Base-by-base conservation (phyloP, 1,140 invertebrate species). In the Sminthurinus signatus region DNA sequence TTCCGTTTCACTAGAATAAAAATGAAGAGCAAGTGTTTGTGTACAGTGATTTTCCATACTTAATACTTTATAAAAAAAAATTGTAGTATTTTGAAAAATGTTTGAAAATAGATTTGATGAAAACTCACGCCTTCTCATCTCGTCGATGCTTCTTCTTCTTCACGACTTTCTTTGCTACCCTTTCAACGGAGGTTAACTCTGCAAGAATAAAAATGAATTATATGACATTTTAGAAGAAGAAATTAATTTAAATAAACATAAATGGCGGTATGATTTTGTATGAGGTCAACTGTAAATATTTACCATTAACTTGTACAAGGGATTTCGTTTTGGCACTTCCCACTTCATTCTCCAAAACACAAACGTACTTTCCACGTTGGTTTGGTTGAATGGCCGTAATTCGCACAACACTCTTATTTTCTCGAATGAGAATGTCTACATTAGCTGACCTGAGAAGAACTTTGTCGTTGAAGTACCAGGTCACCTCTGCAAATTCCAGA, bases 391-490 rank as follows among this genome's bases (percentile, higher is more conserved):
- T 84, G 73, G 83, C 82, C 46, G 81, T 77, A 64, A 94, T 86
- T n/a, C 81, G 85, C 60, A 89, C 83, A 21, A 80, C 80, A 2
- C 89, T 86, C 74, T 82, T 86, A 56, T 86, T 84, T 60, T 90
- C 84, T 75, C 86, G 80, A 72, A 89, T 85, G 72, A 81, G 81
- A 69, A 93, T 81, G 75, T 85, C 81, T n/a, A 85, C 76, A 75
- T 86, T 85, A 61, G 86, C 83, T 27, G 85, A 84, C 64, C 83
- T 86, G 73, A 83, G 81, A 62, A 94, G 79, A 62, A 89, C 78
- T 76, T 88, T 86, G 72, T 89, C 88, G 75, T 93, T 85, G 75
- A 87, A 87, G 76, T 89, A 93, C 93, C 93, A 97, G 71, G 88
- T 84, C 66, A 95, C 84, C 80, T 89, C 88, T 84, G 92, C 91